Base-by-base conservation (phyloP, 2,113 vertebrate genomes). In the Pachycephala philippinensis region DNA sequence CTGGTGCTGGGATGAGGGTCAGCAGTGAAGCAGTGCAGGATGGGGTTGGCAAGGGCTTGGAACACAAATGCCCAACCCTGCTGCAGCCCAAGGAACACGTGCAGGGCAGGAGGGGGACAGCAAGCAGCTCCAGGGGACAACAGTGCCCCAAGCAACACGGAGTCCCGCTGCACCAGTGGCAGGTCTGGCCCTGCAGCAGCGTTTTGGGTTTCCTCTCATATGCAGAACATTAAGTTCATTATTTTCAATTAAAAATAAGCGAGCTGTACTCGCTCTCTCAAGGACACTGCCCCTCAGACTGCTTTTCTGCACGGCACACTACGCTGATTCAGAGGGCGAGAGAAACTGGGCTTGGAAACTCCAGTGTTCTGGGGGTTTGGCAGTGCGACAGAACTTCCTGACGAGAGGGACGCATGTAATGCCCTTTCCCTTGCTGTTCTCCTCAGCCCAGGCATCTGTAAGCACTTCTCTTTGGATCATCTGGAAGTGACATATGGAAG, bases 111-210 rank as follows among this genome's bases (percentile, higher is more conserved):
- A 44, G 27, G 9, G 28, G 40, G 20, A 11, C n/a, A 33, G 27
- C 4, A 3, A 40, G 31, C 63, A 78, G 70, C 56, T 28, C 22
- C 47, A 13, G 52, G 39, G 65, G 7, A 65, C 20, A 35, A 3
- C 56, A 30, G 23, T 2, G 15, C 21, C 79, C 42, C 47, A 11
- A 2, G 78, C 31, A 40, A 7, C 56, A 7, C 0, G 0, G 15
- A 52, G 37, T 52, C 30, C 64, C 22, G 2, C 40, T 37, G 27
- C 54, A 13, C 6, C 77, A 21, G 27, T 2, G 2, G 1, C 45
- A 65, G 64, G 12, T 52, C 66, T 21, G 40, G 70, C 63, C 56
- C 20, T 5, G 1, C 83, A 71, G 83, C 10, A 54, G 11, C 1
- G 0, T n/a, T 69, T 61, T 24, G 59, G 40, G 71, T 54, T 90